Conservation (phyloP, 2,888 invertebrate genomes). For the Mechanitis mazaeus region DNA sequence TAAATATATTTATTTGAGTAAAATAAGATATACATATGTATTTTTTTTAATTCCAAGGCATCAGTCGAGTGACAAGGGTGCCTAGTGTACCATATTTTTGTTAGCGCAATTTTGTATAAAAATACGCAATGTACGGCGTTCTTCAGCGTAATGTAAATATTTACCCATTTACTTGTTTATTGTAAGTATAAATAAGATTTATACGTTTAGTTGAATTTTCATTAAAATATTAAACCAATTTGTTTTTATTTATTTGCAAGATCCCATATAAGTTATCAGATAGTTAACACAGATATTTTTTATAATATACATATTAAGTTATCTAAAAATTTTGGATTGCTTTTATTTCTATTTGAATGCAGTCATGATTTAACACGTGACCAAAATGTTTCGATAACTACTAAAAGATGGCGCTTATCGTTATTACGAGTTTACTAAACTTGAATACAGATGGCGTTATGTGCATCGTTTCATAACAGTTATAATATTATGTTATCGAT, state of each 20-base stretch:
- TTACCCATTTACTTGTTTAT: constrained; percentile 68
- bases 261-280: too few relatives aligned
- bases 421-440: not conserved
- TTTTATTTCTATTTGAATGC: too few relatives aligned
- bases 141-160: constrained; percentile 66
- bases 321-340: too few relatives aligned
- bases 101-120: constrained; percentile 68
- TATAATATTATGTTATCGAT: not conserved
- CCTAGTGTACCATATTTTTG: constrained; percentile 60
- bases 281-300: too few relatives aligned
- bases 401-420: constrained; percentile 19
- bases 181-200: constrained; percentile 77
- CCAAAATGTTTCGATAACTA: not conserved
- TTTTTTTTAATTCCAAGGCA: constrained; percentile 32
- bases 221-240: constrained; percentile 63
- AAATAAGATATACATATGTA: not conserved
- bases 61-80: constrained; percentile 39
- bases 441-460: constrained; percentile 11
- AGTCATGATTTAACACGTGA: not conserved
- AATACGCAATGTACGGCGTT: constrained; percentile 33
- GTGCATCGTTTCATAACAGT: not conserved
- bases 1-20: not conserved
- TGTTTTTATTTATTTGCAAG: not conserved
- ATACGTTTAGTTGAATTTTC: constrained; percentile 77
- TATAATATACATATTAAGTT: too few relatives aligned